Conservation (phyloP, 2,888 invertebrate genomes). For the Notodonta dromedarius region DNA sequence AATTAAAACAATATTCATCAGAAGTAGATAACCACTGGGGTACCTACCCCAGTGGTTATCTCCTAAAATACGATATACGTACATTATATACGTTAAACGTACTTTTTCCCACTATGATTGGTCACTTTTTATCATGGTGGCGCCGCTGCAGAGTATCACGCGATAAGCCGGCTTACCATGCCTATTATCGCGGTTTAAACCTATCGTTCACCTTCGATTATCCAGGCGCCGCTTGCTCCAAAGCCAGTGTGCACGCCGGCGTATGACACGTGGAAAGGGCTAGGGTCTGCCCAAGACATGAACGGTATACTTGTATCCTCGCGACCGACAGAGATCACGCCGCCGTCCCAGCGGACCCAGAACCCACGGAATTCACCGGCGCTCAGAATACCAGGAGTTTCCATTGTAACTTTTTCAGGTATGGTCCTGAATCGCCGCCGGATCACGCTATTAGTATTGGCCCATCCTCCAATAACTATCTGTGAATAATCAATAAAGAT, state of each 20-base stretch:
- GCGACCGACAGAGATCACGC: constrained; percentile 82
- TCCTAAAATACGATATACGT: no score
- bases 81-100: no score
- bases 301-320: constrained; percentile 86
- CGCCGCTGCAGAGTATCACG: no score
- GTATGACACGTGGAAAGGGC: constrained; percentile 81
- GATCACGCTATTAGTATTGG: constrained; percentile 88
- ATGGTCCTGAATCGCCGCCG: constrained; percentile 86
- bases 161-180: no score
- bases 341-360: constrained; percentile 88
- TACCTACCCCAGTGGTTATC: no score
- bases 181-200: no score
- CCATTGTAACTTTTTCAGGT: constrained; percentile 85
- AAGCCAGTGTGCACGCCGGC: constrained; percentile 89
- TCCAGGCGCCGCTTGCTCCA: constrained; percentile 89
- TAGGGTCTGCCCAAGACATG: constrained; percentile 85
- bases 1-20: no score
- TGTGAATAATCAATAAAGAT: constrained; percentile 34
- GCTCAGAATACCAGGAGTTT: constrained; percentile 86
- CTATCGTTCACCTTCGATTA: constrained; percentile 73
- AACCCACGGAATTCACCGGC: constrained; percentile 87
- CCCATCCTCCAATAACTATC: constrained; percentile 92
- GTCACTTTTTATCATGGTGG: no score
- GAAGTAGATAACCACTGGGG: no score
- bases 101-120: no score